Percentiles rank a stretch among this genome's conserved stretches.
phyloP scores from a whole-genome alignment of 2,797 vertebrate species.

The Oceanodroma leucorhoa region DNA sequence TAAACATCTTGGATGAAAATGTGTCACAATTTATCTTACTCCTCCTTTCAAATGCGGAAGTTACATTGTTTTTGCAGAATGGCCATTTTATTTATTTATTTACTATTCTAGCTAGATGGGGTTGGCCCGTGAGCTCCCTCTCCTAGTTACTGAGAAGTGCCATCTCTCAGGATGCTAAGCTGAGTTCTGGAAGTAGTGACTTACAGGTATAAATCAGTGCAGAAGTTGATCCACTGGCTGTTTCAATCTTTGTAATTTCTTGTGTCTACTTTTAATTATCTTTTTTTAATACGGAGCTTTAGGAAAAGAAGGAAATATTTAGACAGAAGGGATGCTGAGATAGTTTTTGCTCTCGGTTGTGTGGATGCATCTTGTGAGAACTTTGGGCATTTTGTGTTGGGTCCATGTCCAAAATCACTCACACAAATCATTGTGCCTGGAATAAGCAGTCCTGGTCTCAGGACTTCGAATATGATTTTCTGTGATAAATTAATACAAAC shows the following conservation, averaged over 20 bases:
- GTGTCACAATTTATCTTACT: background rate
- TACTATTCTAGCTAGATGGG: background rate
- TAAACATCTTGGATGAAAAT: background rate
- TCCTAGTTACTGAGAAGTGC: background rate
- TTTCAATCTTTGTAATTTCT: background rate
- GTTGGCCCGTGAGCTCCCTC: background rate
- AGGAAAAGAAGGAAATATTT: background rate
- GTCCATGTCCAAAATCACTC: background rate
- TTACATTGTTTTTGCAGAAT: background rate
- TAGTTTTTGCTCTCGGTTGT: background rate
- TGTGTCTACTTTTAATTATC: background rate
- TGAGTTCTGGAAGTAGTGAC: background rate
- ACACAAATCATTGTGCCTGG: background rate
- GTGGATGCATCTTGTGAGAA: background rate
- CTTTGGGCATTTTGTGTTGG: background rate
- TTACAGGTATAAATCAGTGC: background rate
- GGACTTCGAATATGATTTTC: background rate
- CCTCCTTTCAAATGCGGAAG: background rate
- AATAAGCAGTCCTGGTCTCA: background rate
- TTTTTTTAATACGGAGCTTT: background rate
- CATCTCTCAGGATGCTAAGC: background rate
- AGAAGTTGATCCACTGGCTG: background rate
- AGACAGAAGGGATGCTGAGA: background rate
- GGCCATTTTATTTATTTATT: background rate
- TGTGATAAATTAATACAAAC: background rate